These are phyloP conservation scores for Mycogona germanica DNA, from an alignment of 2,888 invertebrate genomes.

Conservation along the genomic window DNA sequence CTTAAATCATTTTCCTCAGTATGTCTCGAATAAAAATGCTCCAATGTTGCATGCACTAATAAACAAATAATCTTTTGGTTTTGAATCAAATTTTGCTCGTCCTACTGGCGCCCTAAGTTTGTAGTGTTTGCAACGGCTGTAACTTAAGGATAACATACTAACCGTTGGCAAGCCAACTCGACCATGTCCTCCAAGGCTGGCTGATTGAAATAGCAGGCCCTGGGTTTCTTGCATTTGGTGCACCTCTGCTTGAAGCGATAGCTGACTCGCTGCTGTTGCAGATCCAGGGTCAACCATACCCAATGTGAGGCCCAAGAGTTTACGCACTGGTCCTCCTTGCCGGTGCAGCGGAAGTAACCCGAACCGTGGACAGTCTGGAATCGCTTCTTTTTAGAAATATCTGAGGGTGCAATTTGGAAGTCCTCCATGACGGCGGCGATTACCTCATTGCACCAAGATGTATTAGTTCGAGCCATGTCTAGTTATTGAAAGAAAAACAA, in stretches of 20 bases:
- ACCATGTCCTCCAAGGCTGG: neutral
- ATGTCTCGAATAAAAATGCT: no score
- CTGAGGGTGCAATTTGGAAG: neutral
- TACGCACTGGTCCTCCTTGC: neutral
- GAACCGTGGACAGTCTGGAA: neutral
- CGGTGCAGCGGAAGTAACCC: neutral
- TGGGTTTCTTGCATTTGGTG: neutral
- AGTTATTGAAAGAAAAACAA: no score
- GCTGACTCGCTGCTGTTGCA: slow-evolving; percentile 5
- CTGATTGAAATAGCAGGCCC: neutral
- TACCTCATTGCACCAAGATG: neutral
- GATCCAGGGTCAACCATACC: slow-evolving; percentile 7
- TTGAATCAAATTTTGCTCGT: no score
- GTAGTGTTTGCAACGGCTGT: no score
- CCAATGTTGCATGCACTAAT: no score
- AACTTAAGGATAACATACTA: neutral
- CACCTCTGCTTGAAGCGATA: slow-evolving; percentile 12
- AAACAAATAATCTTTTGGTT: no score
- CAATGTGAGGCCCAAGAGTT: neutral
- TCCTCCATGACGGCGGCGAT: neutral
- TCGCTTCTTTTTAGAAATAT: neutral
- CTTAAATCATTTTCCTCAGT: no score
- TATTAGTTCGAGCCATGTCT: neutral
- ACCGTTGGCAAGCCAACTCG: neutral
- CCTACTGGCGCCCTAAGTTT: no score